Evolutionary conservation across 2,113 vertebrate species (phyloP), one percentile per base, ranked within the genome.

Genomic region (Motacilla tschutschensis): DNA sequence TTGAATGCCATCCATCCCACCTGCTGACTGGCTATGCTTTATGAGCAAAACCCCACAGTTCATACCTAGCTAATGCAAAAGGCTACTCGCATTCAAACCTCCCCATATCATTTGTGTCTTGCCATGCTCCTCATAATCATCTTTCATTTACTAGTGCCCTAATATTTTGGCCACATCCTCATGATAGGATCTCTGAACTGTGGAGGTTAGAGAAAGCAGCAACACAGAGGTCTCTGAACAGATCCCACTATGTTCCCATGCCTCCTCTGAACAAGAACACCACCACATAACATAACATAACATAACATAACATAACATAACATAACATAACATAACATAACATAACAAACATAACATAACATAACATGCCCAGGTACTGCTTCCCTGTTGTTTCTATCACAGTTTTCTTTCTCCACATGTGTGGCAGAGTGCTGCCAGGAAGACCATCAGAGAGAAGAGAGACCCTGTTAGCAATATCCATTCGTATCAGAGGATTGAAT

Each of bases 1-100:
- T 7, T 8, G 17, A 76, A 54, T 17, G 9, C 10, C 4, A 4
- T 57, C 38, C 41, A n/a, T 28, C 47, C 59, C 29, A 20, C 46
- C 43, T 64, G 26, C 48, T 60, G 36, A 51, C 70, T 59, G 41
- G 19, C 28, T 88, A 12, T 29, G 15, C 40, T 36, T 60, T 64
- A 46, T 3, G 2, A 53, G 18, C 10, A 58, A 12, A 43, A 14
- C 3, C 4, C 35, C 19, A 13, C 17, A 21, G 35, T 50, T 51
- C 33, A 6, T 50, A 40, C 24, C 24, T 9, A 59, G 31, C 17
- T 41, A 41, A 77, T 13, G 38, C 21, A 33, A 83, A 79, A 83
- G 28, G 35, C 24, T 62, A 53, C 47, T 79, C 0, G 0, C 54
- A 51, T 36, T 75, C 1, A 0, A 69, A 48, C 8, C 36, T 78